These are phyloP conservation scores for Prionace glauca DNA, from an alignment of 2,797 vertebrate genomes.

Conservation along the genomic window DNA sequence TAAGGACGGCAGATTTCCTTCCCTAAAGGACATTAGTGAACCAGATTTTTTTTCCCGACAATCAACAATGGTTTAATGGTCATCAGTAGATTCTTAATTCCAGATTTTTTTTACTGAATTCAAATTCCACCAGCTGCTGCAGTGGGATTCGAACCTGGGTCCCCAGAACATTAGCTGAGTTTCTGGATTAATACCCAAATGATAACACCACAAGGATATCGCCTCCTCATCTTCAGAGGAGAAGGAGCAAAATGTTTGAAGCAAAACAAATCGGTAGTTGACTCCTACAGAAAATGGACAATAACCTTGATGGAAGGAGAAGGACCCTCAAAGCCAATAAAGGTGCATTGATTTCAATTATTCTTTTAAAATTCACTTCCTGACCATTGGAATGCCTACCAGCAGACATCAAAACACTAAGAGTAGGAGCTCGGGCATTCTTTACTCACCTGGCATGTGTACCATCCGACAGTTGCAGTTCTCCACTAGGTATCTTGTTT, in stretches of 20 bases:
- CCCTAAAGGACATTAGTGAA: too few relatives aligned
- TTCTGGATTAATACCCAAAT: too few relatives aligned
- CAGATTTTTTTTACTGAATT: too few relatives aligned
- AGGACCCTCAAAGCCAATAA: neutral
- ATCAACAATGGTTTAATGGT: too few relatives aligned
- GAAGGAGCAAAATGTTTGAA: neutral
- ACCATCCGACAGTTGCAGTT: slow-evolving; percentile 99
- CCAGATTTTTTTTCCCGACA: too few relatives aligned
- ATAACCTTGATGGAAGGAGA: neutral
- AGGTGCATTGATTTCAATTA: neutral
- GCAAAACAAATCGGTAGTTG: neutral
- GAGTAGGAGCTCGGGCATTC: rapidly evolving
- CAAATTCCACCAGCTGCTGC: too few relatives aligned
- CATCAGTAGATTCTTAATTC: too few relatives aligned
- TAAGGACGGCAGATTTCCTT: too few relatives aligned
- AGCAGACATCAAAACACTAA: neutral
- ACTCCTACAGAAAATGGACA: neutral
- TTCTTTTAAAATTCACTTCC: neutral
- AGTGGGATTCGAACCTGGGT: too few relatives aligned
- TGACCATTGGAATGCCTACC: neutral
- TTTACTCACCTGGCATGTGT: slow-evolving; percentile 84
- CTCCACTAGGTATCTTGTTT: slow-evolving; percentile 92
- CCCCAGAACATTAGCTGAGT: too few relatives aligned
- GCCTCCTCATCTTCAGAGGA: too few relatives aligned
- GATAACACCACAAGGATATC: too few relatives aligned